phyloP scores from a whole-genome alignment of 2,797 vertebrate species.

The Cryptoblepharus egeriae region DNA sequence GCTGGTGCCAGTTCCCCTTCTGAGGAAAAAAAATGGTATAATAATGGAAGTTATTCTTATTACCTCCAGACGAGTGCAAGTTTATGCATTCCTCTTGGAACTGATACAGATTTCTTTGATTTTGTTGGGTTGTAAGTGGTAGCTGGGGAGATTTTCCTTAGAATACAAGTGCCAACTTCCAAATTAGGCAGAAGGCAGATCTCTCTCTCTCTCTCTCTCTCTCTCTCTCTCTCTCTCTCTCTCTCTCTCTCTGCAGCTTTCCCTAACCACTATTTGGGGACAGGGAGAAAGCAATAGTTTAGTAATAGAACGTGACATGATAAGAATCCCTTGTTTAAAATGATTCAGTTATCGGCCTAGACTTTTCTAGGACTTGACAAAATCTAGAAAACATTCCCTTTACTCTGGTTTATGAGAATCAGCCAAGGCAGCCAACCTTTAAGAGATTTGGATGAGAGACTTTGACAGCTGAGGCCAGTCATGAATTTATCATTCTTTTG shows the following conservation, averaged over 20 bases:
- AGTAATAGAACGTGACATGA: background rate
- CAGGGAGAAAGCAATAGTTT: background rate
- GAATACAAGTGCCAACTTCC: background rate
- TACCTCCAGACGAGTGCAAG: constrained; percentile 13
- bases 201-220: background rate
- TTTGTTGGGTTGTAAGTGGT: background rate
- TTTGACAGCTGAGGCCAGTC: background rate
- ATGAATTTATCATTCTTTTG: background rate
- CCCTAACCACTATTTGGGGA: background rate
- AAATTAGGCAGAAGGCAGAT: constrained; percentile 5
- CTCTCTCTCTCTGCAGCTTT: constrained; percentile 1
- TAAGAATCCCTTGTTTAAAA: constrained; percentile 13
- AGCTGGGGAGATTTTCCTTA: background rate
- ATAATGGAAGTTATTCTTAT: background rate
- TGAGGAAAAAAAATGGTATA: background rate
- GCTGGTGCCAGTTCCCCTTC: background rate
- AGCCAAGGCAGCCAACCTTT: background rate
- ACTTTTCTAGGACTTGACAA: background rate
- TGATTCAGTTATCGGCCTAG: background rate
- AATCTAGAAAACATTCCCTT: background rate
- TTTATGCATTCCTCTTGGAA: background rate
- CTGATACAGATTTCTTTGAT: background rate
- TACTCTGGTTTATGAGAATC: background rate
- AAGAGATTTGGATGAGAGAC: background rate
- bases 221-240: background rate